These are phyloP conservation scores for Delia radicum DNA, from an alignment of 1,140 invertebrate species.

Conservation along the genomic window DNA sequence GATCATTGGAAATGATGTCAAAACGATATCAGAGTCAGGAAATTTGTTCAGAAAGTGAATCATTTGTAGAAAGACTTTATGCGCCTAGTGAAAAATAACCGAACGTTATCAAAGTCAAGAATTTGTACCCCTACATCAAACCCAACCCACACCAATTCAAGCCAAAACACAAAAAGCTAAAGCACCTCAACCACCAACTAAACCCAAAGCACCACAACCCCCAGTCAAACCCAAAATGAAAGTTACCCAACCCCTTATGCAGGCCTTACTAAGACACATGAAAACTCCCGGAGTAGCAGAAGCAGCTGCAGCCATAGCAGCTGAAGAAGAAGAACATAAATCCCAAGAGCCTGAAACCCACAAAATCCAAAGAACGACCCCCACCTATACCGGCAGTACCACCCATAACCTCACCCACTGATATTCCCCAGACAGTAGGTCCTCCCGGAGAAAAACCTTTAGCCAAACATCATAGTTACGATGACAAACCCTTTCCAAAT, in stretches of 20 bases:
- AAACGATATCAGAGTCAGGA: conserved; percentile 63
- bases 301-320: conserved; percentile 43
- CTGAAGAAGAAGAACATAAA: conserved; percentile 38
- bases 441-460: conserved; percentile 59
- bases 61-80: conserved; percentile 58
- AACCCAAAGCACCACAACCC: conserved; percentile 30
- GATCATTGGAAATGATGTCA: conserved; percentile 54
- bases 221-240: conserved; percentile 36
- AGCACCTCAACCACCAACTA: conserved; percentile 40
- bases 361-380: not conserved
- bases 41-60: conserved; percentile 53
- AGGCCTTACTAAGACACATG: conserved; percentile 51
- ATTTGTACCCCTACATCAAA: conserved; percentile 57
- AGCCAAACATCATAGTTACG: conserved; percentile 64
- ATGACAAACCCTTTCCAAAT: conserved; percentile 64
- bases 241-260: conserved; percentile 49
- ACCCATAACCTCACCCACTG: conserved; percentile 45
- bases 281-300: conserved; percentile 45
- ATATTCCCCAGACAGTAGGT: conserved; percentile 40
- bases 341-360: not conserved
- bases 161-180: conserved; percentile 32
- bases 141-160: conserved; percentile 35
- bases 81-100: conserved; percentile 63
- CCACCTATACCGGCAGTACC: conserved; percentile 30
- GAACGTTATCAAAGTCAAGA: conserved; percentile 66